Base-by-base conservation (phyloP, 2,888 invertebrate genomes). In the Synanthedon formicaeformis region DNA sequence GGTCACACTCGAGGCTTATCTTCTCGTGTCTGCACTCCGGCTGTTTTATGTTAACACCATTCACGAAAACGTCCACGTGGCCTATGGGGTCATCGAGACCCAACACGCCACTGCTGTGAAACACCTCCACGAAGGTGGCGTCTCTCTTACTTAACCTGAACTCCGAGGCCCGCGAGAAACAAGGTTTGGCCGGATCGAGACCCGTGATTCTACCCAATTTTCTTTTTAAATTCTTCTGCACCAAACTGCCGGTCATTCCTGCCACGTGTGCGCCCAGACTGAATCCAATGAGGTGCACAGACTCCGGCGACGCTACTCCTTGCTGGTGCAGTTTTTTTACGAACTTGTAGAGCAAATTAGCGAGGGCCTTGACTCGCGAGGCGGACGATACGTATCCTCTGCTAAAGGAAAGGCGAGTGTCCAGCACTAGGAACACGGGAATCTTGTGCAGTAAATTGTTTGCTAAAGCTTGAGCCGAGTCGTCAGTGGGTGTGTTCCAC, bases 241-340 rank as follows among this genome's bases (percentile, higher is more conserved):
- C 74, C 34, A 81, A 53, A 50, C 75, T 79, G 0, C 83, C 85
- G 0, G 83, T 71, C 52, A 78, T 63, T 0, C 91, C 91, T 1
- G 90, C 90, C 0, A 90, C 91, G 64, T 91, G 91, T 0, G 91
- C 90, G 2, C 91, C 91, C 13, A 91, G 69, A 57, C 90, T 90
- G 75, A 91, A 91, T 5, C 91, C 91, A 53, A 91, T 85, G 16
- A 91, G 64, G 62, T 91, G 91, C 18, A 90, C 77, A 11, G 84
- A 80, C 0, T 84, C 69, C 0, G 88, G 62, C 0, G 88, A 62
- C 0, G 81, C 76, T 11, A 81, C 72, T 1, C 88, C 79, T 13
- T 63, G 60, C 2, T 60, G 58, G 54, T 69, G 58, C 1, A 81
- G 54, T 8, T 68, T 72, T 51, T 64, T 68, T 10, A 83, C 62